phyloP scores from a whole-genome alignment of 2,888 invertebrate genomes.

The Idaea dimidiata region DNA sequence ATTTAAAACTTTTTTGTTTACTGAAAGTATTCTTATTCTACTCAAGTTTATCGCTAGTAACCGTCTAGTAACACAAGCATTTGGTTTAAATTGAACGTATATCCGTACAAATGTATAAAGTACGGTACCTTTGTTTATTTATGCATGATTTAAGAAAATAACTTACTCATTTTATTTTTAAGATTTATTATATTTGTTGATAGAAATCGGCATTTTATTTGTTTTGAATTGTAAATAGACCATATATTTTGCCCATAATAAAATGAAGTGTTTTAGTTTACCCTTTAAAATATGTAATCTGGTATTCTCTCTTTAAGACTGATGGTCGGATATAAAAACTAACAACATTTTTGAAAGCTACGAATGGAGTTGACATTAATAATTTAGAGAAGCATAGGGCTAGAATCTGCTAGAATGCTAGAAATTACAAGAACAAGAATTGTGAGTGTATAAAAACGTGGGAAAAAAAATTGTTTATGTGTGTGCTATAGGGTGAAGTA shows the following conservation, averaged over 20 bases:
- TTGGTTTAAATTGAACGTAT: background rate
- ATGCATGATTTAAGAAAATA: slow-evolving; percentile 57
- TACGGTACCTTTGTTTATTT: slow-evolving; percentile 36
- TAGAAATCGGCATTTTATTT: slow-evolving; percentile 72
- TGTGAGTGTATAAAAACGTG: too few relatives aligned
- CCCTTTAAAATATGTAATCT: background rate
- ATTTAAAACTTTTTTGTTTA: background rate
- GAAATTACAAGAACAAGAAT: too few relatives aligned
- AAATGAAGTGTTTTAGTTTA: slow-evolving; percentile 38
- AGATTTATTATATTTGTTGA: slow-evolving; percentile 65
- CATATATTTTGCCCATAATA: slow-evolving; percentile 80
- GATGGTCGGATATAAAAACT: too few relatives aligned
- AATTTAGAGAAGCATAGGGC: too few relatives aligned
- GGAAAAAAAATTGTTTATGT: too few relatives aligned
- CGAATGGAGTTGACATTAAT: too few relatives aligned
- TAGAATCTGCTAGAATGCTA: too few relatives aligned
- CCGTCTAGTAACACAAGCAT: slow-evolving; percentile 16
- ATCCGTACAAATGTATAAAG: slow-evolving; percentile 55
- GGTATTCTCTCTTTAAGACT: too few relatives aligned
- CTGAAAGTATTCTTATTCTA: background rate
- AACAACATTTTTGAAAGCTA: too few relatives aligned
- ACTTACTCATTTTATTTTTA: slow-evolving; percentile 70
- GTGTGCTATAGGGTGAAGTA: too few relatives aligned
- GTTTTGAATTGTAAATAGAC: slow-evolving; percentile 76
- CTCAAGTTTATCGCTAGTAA: slow-evolving; percentile 12